phyloP scores from a whole-genome alignment of 2,888 invertebrate genomes.

The Ophion costatus region DNA sequence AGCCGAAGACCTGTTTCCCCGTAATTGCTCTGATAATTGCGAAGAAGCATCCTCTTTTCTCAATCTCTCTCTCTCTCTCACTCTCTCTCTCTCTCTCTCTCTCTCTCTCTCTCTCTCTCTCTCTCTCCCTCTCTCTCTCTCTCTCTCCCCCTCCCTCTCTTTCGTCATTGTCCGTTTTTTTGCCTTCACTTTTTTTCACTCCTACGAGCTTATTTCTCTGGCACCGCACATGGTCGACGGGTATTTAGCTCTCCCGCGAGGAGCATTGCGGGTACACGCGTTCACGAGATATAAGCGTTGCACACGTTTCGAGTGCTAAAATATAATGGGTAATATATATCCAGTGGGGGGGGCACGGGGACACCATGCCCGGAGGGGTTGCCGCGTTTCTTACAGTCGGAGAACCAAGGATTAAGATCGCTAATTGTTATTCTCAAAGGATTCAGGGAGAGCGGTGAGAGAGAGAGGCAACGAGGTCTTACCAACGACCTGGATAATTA shows the following conservation, averaged over 20 bases:
- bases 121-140: conserved; percentile 48
- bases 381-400: conserved; percentile 62
- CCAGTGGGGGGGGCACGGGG: not conserved
- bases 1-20: conserved; percentile 69
- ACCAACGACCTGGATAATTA: conserved; percentile 75
- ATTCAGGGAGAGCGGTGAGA: conserved; percentile 64
- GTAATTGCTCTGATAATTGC: conserved; percentile 80
- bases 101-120: conserved; percentile 48
- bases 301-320: conserved; percentile 72
- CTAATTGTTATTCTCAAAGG: conserved; percentile 81
- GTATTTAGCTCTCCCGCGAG: conserved; percentile 60
- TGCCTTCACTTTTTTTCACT: conserved; percentile 34
- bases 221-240: conserved; percentile 38
- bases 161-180: conserved; percentile 3
- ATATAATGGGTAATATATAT: conserved; percentile 71
- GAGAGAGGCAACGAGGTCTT: conserved; percentile 28
- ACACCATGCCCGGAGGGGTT: conserved; percentile 42
- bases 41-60: conserved; percentile 56
- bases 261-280: conserved; percentile 74
- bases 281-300: conserved; percentile 73
- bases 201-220: conserved; percentile 29
- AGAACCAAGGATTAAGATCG: conserved; percentile 77
- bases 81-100: conserved; percentile 51
- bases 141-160: conserved; percentile 48
- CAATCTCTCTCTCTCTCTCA: conserved; percentile 40